Evolutionary conservation across 2,888 invertebrate species (phyloP).

Genomic region (Drosophila testacea): DNA sequence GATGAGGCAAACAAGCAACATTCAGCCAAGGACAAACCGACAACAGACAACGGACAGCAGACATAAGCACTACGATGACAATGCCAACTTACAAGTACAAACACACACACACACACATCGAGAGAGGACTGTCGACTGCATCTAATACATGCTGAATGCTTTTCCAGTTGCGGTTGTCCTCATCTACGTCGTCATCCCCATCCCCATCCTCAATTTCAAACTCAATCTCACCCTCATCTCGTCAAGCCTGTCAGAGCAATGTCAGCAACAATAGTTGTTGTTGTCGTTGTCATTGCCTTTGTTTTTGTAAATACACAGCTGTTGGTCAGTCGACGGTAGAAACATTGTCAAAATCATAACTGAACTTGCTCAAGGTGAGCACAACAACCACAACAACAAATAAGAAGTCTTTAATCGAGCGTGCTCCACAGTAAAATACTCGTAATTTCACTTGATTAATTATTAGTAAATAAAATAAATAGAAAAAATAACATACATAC

Average conservation of each 20-base stretch:
- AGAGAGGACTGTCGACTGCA: constrained; percentile 38
- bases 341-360: constrained; percentile 51
- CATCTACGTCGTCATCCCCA: constrained; percentile 15
- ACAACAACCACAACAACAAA: constrained; percentile 3
- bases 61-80: constrained; percentile 51
- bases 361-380: constrained; percentile 33
- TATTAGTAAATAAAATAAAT: background rate
- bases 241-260: constrained; percentile 70
- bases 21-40: constrained; percentile 45
- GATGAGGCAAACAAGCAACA: constrained; percentile 67
- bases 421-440: background rate
- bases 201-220: constrained; percentile 11
- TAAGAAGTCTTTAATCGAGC: background rate
- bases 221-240: constrained; percentile 51
- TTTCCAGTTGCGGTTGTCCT: constrained; percentile 61
- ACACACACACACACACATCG: constrained; percentile 35
- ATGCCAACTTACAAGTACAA: constrained; percentile 65
- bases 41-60: constrained; percentile 35
- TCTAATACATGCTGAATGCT: constrained; percentile 69
- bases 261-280: constrained; percentile 63
- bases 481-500: background rate
- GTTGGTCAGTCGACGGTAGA: constrained; percentile 2
- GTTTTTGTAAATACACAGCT: constrained; percentile 44
- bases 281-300: constrained; percentile 20
- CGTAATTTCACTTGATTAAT: background rate